A percentile compares a stretch with the other conserved stretches of the same genome.
phyloP scores from a whole-genome alignment of 2,797 vertebrate species.

The Crocidura indochinensis region DNA sequence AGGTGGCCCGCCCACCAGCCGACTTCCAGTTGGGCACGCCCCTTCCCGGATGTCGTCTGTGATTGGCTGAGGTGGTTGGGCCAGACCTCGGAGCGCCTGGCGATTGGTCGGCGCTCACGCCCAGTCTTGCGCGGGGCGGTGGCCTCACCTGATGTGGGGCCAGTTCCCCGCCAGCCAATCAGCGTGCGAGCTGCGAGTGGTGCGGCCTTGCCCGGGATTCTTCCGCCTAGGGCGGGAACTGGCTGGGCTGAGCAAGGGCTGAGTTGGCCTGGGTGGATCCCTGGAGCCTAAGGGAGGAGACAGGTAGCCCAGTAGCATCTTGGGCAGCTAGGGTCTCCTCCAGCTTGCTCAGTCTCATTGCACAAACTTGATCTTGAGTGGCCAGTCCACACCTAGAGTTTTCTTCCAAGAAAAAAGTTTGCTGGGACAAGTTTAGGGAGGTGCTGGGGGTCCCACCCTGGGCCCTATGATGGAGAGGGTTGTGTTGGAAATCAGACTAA shows the following conservation, averaged over 20 bases:
- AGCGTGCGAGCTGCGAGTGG: slow-evolving; percentile 55
- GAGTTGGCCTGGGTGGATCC: accelerated
- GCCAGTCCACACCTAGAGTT: too few species aligned
- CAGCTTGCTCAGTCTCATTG: too few species aligned
- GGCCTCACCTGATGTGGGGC: slow-evolving; percentile 93
- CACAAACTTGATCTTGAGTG: too few species aligned
- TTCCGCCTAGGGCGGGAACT: slow-evolving; percentile 71
- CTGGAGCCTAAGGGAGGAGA: accelerated
- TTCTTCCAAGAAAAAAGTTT: too few species aligned
- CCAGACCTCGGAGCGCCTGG: background rate
- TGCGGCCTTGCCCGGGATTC: slow-evolving; percentile 65
- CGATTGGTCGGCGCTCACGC: slow-evolving; percentile 77
- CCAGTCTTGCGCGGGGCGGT: background rate
- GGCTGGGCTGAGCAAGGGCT: accelerated
- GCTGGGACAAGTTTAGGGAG: too few species aligned
- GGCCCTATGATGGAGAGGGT: too few species aligned
- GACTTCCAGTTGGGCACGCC: slow-evolving; percentile 74
- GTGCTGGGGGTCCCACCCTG: too few species aligned
- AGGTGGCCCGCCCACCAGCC: background rate
- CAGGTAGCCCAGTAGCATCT: too few species aligned
- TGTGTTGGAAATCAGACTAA: too few species aligned
- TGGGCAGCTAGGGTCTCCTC: too few species aligned
- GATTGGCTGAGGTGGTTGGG: slow-evolving; percentile 69
- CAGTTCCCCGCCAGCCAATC: slow-evolving; percentile 88
- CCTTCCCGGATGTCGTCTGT: background rate